Percentiles rank a stretch among this genome's conserved stretches.
Conservation (phyloP, 2,113 vertebrate species). For the Rhinogobius similis region DNA sequence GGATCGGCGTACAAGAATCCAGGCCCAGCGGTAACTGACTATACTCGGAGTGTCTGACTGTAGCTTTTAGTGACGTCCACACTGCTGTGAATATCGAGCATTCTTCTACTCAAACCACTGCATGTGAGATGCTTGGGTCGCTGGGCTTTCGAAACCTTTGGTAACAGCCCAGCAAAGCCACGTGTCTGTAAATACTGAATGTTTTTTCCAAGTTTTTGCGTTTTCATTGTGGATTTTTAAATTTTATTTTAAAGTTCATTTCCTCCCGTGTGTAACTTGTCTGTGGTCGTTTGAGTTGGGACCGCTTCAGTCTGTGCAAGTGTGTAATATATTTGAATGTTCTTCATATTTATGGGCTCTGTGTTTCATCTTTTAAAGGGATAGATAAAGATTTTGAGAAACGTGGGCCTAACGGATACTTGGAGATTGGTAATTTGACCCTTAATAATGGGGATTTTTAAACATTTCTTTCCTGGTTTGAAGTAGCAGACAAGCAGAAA, state of each 20-base stretch:
- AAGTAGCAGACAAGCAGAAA: not conserved
- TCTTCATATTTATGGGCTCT: conserved; percentile 80
- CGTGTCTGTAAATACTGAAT: conserved; percentile 93
- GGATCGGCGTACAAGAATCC: too few species aligned
- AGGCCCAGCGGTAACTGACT: too few species aligned
- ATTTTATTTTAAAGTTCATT: conserved; percentile 60
- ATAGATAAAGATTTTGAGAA: not conserved
- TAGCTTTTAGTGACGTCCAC: conserved; percentile 85
- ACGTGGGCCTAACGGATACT: not conserved
- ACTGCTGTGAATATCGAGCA: conserved; percentile 88
- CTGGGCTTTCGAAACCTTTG: conserved; percentile 78
- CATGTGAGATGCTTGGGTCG: conserved; percentile 92
- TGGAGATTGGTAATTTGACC: not conserved
- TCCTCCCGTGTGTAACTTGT: conserved; percentile 74
- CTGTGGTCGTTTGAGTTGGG: conserved; percentile 71
- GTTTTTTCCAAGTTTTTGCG: conserved; percentile 86
- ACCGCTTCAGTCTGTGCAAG: conserved; percentile 56
- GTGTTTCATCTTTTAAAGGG: conserved; percentile 36
- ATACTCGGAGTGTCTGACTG: conserved; percentile 71
- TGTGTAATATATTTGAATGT: conserved; percentile 82
- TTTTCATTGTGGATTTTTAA: conserved; percentile 64
- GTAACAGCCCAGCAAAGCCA: conserved; percentile 77
- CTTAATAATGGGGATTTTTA: not conserved
- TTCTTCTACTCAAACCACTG: conserved; percentile 71
- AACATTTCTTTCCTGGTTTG: not conserved